These are phyloP conservation scores for Drosophila obscura DNA, from an alignment of 1,140 invertebrate genomes.

Conservation along the genomic window DNA sequence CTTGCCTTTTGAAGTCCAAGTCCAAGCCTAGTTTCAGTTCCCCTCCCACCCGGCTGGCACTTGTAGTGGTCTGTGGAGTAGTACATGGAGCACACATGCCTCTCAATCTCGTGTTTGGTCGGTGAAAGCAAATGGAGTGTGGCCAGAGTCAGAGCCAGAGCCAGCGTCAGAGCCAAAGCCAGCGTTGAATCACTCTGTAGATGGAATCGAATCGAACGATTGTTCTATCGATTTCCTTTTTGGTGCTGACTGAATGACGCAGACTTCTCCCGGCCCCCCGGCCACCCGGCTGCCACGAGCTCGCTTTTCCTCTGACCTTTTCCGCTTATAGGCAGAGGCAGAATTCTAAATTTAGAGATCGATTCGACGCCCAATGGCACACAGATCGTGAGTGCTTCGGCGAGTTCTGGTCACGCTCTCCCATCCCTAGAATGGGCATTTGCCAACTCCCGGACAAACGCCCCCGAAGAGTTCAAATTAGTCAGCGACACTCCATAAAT, in stretches of 20 bases:
- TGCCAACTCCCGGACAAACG: slow-evolving; percentile 57
- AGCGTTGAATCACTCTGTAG: slow-evolving; percentile 12
- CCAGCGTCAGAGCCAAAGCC: no score
- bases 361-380: no score
- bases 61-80: no score
- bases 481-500: slow-evolving; percentile 80
- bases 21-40: no score
- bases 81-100: no score
- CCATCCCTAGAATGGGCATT: slow-evolving; percentile 49
- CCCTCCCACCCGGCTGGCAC: no score
- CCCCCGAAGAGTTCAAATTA: slow-evolving; percentile 68
- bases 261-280: not conserved
- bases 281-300: not conserved
- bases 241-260: slow-evolving; percentile 5
- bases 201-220: slow-evolving; percentile 28
- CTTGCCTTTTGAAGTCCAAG: no score
- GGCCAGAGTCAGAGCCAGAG: slow-evolving; percentile 4
- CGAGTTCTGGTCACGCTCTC: slow-evolving; percentile 29
- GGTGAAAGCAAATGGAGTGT: not conserved
- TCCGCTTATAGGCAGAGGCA: slow-evolving; percentile 22
- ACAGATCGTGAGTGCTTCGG: slow-evolving; percentile 14
- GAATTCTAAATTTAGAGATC: slow-evolving; percentile 7
- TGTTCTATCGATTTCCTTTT: slow-evolving; percentile 32
- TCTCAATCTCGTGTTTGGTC: not conserved
- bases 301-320: slow-evolving; percentile 24